Evolutionary conservation across 1,140 invertebrate genomes (phyloP), one percentile per base, ranked within the genome.

Genomic region (Chlorops oryzae): DNA sequence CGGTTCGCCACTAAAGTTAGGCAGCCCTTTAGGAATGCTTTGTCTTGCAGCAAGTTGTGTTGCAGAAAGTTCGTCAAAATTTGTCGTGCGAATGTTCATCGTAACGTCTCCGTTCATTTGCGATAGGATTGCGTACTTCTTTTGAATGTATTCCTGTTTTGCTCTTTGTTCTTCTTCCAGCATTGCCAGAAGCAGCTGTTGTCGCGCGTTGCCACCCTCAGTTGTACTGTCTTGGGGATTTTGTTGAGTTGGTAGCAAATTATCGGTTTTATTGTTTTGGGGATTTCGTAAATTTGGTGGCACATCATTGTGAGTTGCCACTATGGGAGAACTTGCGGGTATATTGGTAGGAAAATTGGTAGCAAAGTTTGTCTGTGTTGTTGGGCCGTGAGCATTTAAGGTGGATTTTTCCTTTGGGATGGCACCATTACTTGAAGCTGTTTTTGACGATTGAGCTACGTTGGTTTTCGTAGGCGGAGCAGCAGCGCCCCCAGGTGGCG

Each of bases 161-260:
- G 38, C 21, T 17, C 38, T 10, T 47, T 47, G 37, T 38, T 47
- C 45, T 37, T 47, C 43, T 20, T 46, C 43, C 18, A 46, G 28
- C 24, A 46, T 46, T 18, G 18, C 17, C 43, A 46, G 25, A 18
- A 34, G 43, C 43, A 46, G 20, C 18, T 46, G 25, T 18, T 17
- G 32, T 9, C 35, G 22, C 15, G 13, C 20, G 20, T 24, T 10
- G 35, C 35, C 18, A 15, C n/a, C n/a, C n/a, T n/a, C n/a, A n/a
- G n/a, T n/a, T n/a, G n/a, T n/a, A n/a, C n/a, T n/a, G n/a, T n/a
- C n/a, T n/a, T n/a, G n/a, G n/a, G n/a, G n/a, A n/a, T n/a, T n/a
- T n/a, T n/a, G n/a, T n/a, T n/a, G n/a, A n/a, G n/a, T n/a, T n/a
- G n/a, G n/a, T n/a, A n/a, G n/a, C n/a, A n/a, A n/a, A n/a, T n/a